Evolutionary conservation across 2,888 invertebrate species (phyloP), one percentile per base, ranked within the genome.

Genomic region (Oxyteleia sp.): DNA sequence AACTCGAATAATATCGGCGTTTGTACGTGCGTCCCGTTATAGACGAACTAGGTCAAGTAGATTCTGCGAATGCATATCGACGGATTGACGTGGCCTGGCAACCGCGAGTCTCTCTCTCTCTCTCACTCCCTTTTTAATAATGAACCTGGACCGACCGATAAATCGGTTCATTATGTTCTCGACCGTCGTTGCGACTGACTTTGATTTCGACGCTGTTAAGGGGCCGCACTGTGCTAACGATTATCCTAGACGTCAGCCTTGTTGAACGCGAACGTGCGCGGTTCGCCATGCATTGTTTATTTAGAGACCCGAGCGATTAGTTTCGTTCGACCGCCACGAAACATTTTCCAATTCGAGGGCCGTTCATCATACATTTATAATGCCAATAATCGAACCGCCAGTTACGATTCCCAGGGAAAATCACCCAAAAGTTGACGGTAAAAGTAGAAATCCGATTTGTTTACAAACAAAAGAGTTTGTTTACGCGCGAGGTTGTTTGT

Each of bases 11-110:
- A 29, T 45, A 55, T 68, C 26, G 43, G 53, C 29, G 10, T 55
- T 69, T 57, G 35, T 55, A 13, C 32, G 4, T 26, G 38, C 10
- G 13, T 1, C 10, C 13, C 35, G 38, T 68, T 57, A 16, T 13
- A 35, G 23, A 57, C 11, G 51, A 72, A 68, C 53, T 80, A 20
- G 80, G 80, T 80, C 72, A 80, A 74, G 74, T 68, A 45, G 57
- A 80, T 45, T 26, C 45, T 13, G 51, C 29, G 16, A 57, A 49
- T 72, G 49, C 64, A 66, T 80, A 57, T 66, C 61, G 72, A 80
- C 45, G 47, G 35, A 61, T 78, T 69, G 72, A 68, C 51, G 38
- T 53, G 45, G 51, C 59, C 45, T 53, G 47, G 43, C 63, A 45
- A 49, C 41, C 38, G 13, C 10, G 5, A 32, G 32, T 1, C 10